phyloP scores from a whole-genome alignment of 2,797 vertebrate genomes.

The Lepilemur ruficaudatus region DNA sequence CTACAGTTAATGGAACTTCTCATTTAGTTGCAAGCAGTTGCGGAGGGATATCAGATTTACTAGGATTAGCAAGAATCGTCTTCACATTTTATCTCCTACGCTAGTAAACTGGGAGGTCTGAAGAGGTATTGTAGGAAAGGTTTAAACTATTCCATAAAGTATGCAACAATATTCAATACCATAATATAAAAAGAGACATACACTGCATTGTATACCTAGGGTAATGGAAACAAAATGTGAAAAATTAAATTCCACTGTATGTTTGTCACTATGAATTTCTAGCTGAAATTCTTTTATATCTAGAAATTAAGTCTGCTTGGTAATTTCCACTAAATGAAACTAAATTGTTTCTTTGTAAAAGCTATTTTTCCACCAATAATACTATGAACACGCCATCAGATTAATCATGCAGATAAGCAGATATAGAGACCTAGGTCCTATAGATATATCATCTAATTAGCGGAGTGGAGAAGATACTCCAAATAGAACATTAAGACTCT shows the following conservation, averaged over 20 bases:
- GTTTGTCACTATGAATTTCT: not conserved
- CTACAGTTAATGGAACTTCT: constrained; percentile 35
- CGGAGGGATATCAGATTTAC: not conserved
- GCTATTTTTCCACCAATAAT: not conserved
- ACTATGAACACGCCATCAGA: not conserved
- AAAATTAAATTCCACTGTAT: not conserved
- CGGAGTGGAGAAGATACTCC: not conserved
- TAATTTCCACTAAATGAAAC: not conserved
- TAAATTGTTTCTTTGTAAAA: not conserved
- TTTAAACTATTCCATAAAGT: not conserved
- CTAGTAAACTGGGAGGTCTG: not conserved
- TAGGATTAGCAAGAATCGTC: not conserved
- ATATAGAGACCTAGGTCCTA: not conserved
- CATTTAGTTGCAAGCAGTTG: not conserved
- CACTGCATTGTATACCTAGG: not conserved
- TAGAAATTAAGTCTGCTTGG: not conserved
- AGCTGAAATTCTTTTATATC: not conserved
- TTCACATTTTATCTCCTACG: not conserved
- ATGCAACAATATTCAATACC: not conserved
- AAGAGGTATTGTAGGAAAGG: not conserved
- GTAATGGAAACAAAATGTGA: not conserved
- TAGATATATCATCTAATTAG: not conserved
- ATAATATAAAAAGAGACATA: not conserved
- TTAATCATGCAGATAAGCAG: not conserved
- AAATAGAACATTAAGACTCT: not conserved